Evolutionary conservation across 2,113 vertebrate species (phyloP), one percentile per base, ranked within the genome.

Genomic region (Percina caprodes): DNA sequence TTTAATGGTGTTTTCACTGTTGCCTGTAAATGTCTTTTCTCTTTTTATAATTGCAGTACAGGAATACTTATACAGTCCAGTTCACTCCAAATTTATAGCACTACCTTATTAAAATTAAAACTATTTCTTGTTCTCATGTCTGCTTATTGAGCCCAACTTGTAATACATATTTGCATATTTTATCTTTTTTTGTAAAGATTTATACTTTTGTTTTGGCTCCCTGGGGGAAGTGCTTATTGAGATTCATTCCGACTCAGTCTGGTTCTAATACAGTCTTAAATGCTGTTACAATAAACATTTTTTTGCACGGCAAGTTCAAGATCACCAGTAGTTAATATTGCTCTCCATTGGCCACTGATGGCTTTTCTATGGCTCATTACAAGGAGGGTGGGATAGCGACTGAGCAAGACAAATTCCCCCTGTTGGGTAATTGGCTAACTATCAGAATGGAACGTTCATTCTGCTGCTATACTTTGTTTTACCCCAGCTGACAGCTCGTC

Each of bases 401-500:
- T 48, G 79, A 86, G 68, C 48, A 51, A 74, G 84, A 90, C 86
- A 55, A 83, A 87, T 85, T 66, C 46, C 69, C 77, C 83, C 81
- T 74, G 75, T 83, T 82, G 87, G 83, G 73, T 83, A 84, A 84
- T 86, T 83, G 84, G 91, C 79, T 80, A 65, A 68, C 75, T 78
- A 83, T 82, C 80, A 74, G 74, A 82, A 82, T 54, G 85, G 86
- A 89, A 77, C 85, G 19, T 62, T 85, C 77, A 80, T 78, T 84
- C 59, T 58, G 61, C 63, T 83, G 56, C 54, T 83, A 1, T 79
- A 83, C 79, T 93, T 83, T 88, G 83, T 61, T 88, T 92, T 69
- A 62, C 80, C 89, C 55, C 35, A 93, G 66, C 90, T 96, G 95
- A 89, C 92, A 72, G 10, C 86, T 87, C 93, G 68, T 55, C 91